Base-by-base conservation (phyloP, 2,797 vertebrate species). In the Ptychobarbus kaznakovi region DNA sequence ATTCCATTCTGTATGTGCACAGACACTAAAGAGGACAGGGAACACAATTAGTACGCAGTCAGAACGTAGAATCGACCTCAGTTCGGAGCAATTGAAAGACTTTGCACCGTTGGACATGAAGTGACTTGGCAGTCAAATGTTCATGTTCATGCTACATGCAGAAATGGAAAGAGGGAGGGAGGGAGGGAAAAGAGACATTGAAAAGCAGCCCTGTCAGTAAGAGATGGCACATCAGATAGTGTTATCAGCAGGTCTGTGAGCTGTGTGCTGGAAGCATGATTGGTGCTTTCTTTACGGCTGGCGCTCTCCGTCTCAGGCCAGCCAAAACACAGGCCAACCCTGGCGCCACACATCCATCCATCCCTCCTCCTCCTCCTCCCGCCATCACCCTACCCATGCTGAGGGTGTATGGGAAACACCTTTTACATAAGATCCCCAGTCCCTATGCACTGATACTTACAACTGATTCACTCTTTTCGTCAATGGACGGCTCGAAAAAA, bases 321-420 rank as follows among this genome's bases (percentile, higher is more conserved):
- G 94, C 91, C 95, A 95, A 94, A 96, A 96, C 94, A 95, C 80
- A 42, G 88, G 46, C 86, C 89, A n/a, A 89, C 89, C 72, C n/a
- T 92, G 95, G 95, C 94, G 94, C 95, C 95, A 89, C 88, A 46
- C 75, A 70, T 20, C 56, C 32, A 61, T 69, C 38, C 74, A 63
- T 77, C 20, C 82, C 16, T 73, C 35, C 77, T 38, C 65, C 58
- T 38, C 65, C 58, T 69, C 3, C 82, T 82, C 70, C 78, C 22
- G 61, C 44, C 81, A 81, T 84, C 75, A 85, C 49, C 76, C 42
- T 86, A 76, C 83, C 83, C 77, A 80, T 4, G 75, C 80, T 89
- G 80, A 86, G 86, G 87, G 87, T 87, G 87, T 77, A 28, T 2
- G 84, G 88, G 89, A 85, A 92, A 91, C 88, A 86, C 87, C 87